Base-by-base conservation (phyloP, 2,113 vertebrate genomes). In the Brachyistius frenatus region DNA sequence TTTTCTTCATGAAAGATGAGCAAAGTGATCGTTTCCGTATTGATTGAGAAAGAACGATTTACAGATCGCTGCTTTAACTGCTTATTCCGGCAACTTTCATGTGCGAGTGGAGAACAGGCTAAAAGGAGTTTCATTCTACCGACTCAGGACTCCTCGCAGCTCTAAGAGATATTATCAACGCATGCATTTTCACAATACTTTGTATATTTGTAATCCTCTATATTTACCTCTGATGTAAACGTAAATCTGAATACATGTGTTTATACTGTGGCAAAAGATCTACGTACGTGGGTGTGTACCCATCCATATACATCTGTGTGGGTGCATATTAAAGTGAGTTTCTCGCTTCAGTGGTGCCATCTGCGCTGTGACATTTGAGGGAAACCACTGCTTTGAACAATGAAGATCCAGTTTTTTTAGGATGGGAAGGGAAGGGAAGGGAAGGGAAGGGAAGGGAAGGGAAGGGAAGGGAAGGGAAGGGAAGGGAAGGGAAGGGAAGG, bases 21-120 rank as follows among this genome's bases (percentile, higher is more conserved):
- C 63, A 78, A 88, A 81, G 70, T 0, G 44, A 84, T 80, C 61
- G 5, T 81, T 88, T 87, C 63, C 81, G 70, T 55, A 61, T 56
- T 53, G 79, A 86, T 23, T 69, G 79, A 63, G 60, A 44, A 66
- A 39, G 47, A 69, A 39, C 0, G 54, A 84, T 74, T 50, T 49
- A 30, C 65, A 63, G 46, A 56, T 75, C 4, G 0, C 14, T 13
- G 41, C 50, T 55, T 61, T 33, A 41, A 55, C 39, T 39, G 31
- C 47, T 76, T 32, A 49, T 65, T 58, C 46, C 55, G 3, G 23
- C 0, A 54, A 49, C 75, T 74, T 86, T 66, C 16, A 73, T 55
- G 50, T 49, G 57, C 2, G 9, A 31, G 31, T 16, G 52, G 23
- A 57, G 61, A 65, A 68, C 1, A 7, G 67, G 60, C 9, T 32